Evolutionary conservation across 2,113 vertebrate species (phyloP).

Genomic region (Cyphomyrus plagiostoma): DNA sequence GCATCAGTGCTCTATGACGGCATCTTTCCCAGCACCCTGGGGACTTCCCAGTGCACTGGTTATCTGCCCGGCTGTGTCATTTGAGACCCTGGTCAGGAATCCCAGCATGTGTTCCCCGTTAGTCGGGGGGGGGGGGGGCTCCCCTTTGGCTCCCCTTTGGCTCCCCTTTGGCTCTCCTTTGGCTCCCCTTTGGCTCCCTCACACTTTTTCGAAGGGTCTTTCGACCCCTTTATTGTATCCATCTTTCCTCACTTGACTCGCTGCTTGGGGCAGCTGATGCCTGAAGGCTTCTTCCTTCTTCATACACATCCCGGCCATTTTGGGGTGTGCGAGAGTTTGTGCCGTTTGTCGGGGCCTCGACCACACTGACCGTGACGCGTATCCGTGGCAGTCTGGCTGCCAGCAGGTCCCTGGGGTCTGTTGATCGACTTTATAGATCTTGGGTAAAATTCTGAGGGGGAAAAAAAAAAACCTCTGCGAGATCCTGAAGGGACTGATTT

Average conservation of each 20-base stretch:
- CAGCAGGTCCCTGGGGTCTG: not conserved
- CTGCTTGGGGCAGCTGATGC: not conserved
- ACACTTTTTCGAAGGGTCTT: not conserved
- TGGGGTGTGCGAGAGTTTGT: not conserved
- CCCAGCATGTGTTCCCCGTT: not conserved
- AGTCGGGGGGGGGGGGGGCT: not conserved
- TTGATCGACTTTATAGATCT: not conserved
- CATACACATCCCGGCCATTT: not conserved
- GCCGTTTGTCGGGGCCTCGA: not conserved
- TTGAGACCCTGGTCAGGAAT: slow-evolving; percentile 2
- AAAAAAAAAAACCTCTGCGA: not conserved
- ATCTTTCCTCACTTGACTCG: not conserved
- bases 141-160: too few species aligned
- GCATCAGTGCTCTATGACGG: not conserved
- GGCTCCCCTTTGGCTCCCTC: not conserved
- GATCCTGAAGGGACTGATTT: not conserved
- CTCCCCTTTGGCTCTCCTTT: too few species aligned
- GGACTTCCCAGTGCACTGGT: not conserved
- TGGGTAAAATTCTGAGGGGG: not conserved
- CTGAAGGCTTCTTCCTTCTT: not conserved
- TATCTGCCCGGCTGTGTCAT: not conserved
- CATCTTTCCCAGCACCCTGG: not conserved
- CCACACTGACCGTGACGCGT: not conserved
- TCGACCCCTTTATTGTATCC: not conserved
- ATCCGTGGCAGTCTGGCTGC: not conserved